Conservation (phyloP, 2,797 vertebrate genomes). For the Valencia hispanica region DNA sequence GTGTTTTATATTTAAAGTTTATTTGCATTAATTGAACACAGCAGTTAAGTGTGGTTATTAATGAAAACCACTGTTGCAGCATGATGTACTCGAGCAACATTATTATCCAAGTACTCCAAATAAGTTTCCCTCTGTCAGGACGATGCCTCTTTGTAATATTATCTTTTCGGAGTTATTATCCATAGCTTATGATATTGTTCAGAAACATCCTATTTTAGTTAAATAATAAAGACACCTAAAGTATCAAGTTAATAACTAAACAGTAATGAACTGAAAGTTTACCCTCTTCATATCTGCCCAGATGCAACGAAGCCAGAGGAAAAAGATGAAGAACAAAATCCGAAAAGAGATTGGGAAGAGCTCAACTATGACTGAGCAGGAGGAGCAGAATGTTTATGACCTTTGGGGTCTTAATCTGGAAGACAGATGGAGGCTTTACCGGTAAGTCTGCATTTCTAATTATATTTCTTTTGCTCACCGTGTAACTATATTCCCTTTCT, state of each 20-base stretch:
- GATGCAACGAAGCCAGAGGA: slow-evolving; percentile 83
- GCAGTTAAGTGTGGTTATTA: background rate
- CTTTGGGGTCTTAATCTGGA: slow-evolving; percentile 84
- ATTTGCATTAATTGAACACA: background rate
- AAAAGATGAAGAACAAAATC: slow-evolving; percentile 83
- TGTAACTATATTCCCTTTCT: background rate
- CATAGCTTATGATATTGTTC: background rate
- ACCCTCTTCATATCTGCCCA: slow-evolving; percentile 50
- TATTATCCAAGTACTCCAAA: background rate
- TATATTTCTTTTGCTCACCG: background rate
- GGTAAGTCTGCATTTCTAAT: slow-evolving; percentile 73
- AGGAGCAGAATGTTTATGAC: slow-evolving; percentile 76
- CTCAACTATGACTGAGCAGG: slow-evolving; percentile 79
- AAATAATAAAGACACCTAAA: background rate
- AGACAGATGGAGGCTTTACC: slow-evolving; percentile 91
- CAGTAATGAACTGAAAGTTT: background rate
- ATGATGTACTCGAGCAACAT: background rate
- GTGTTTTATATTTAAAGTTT: background rate
- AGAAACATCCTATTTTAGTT: background rate
- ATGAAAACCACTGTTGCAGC: background rate
- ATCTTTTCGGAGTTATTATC: background rate
- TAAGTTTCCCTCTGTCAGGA: background rate
- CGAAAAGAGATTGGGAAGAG: slow-evolving; percentile 80
- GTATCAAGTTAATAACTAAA: background rate
- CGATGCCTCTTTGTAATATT: background rate